Evolutionary conservation across 1,140 invertebrate species (phyloP).

Genomic region (Drosophila prosaltans): DNA sequence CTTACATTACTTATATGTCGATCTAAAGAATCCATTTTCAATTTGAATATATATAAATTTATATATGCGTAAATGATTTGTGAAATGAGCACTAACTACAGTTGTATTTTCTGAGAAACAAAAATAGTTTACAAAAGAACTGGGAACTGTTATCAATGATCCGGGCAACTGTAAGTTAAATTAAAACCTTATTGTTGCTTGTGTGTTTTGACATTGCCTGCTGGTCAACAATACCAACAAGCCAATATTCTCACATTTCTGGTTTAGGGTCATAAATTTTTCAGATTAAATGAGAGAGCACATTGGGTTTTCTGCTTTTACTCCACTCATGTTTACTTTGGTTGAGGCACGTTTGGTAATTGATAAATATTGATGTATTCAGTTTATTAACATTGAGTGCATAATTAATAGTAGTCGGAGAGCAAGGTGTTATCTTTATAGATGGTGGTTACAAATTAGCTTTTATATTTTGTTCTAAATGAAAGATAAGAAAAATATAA

Average conservation of each 20-base stretch:
- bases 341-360: background rate
- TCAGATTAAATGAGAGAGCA: slow-evolving; percentile 29
- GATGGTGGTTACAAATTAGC: background rate
- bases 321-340: background rate
- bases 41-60: slow-evolving; percentile 11
- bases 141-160: background rate
- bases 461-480: background rate
- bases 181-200: background rate
- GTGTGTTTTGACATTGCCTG: background rate
- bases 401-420: background rate
- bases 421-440: background rate
- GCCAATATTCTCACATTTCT: slow-evolving; percentile 30
- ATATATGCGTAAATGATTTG: background rate
- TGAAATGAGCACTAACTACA: background rate
- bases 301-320: background rate
- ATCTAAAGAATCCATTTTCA: slow-evolving; percentile 38
- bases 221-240: slow-evolving; percentile 34
- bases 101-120: background rate
- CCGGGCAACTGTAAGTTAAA: background rate
- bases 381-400: background rate
- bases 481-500: background rate
- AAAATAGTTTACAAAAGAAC: background rate
- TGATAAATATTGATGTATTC: background rate
- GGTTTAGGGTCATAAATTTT: slow-evolving; percentile 28
- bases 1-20: slow-evolving; percentile 40